Base-by-base conservation (phyloP, 2,113 vertebrate genomes). In the Centrocercus urophasianus region DNA sequence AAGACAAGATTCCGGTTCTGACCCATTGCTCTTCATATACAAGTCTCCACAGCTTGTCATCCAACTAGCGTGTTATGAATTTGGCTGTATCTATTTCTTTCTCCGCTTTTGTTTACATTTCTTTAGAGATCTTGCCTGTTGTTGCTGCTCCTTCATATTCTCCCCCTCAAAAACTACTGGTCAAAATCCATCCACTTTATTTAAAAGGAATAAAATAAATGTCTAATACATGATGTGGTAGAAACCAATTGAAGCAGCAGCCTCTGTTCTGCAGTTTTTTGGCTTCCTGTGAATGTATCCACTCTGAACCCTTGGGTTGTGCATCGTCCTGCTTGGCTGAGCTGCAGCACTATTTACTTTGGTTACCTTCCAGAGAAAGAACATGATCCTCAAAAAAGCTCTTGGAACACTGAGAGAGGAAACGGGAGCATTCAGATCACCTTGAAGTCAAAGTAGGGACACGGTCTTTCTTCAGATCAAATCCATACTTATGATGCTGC, bases 341-440 rank as follows among this genome's bases (percentile, higher is more conserved):
- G 72, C 42, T 80, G 79, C 70, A 90, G 43, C 42, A 91, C 76
- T 57, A 8, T 72, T 88, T 67, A 36, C 69, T 91, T 95, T 91
- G 83, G 69, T 88, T 83, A 45, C 73, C 57, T 90, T 95, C 85
- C 89, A 93, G 80, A 86, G 65, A 78, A 78, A 78, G 47, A 90
- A 84, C 27, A 36, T 28, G 57, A 91, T 69, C 72, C 78, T 88
- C 61, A 65, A 36, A 92, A 93, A 89, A 6, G 73, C 56, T 83
- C 69, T 56, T 61, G 83, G 61, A 60, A 71, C 69, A 28, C 88
- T 86, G 60, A 67, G 28, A 11, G 67, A 38, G 60, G 50, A 80
- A 91, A 79, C 9, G 63, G 36, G 79, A 80, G 64, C 3, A 1
- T 47, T 88, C 42, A 77, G 42, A 70, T 63, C 21, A 30, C 38